Evolutionary conservation across 2,888 invertebrate species (phyloP).

Genomic region (Norana najaformis): DNA sequence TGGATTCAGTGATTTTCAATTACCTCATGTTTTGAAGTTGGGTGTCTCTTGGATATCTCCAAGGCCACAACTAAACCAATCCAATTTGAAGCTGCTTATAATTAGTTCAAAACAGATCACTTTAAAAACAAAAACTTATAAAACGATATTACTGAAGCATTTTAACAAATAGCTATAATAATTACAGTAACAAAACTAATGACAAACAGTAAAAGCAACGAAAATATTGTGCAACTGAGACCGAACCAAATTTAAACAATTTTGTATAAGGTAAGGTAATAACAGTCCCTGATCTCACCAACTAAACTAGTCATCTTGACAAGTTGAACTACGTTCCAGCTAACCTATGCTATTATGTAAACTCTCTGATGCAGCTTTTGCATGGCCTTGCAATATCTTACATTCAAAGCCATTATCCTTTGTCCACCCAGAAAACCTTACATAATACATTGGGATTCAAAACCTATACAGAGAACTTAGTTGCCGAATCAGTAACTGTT

Average conservation of each 20-base stretch:
- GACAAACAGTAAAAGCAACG: neutral
- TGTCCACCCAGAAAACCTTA: neutral
- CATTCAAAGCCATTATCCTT: neutral
- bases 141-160: neutral
- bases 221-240: neutral
- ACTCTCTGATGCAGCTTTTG: too few species aligned
- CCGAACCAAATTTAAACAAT: neutral
- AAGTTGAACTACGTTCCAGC: too few species aligned
- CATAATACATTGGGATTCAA: neutral
- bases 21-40: too few species aligned
- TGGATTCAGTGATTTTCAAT: too few species aligned
- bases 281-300: neutral
- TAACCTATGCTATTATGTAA: too few species aligned
- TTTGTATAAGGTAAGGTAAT: too few species aligned
- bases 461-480: neutral
- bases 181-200: neutral
- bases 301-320: too few species aligned
- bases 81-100: neutral
- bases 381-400: too few species aligned
- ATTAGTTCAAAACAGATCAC: neutral
- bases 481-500: neutral
- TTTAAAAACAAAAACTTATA: neutral
- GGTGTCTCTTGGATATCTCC: too few species aligned
- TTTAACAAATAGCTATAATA: neutral
- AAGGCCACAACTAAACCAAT: neutral